phyloP scores from a whole-genome alignment of 2,797 vertebrate genomes.

The Peromyscus melanophrys region DNA sequence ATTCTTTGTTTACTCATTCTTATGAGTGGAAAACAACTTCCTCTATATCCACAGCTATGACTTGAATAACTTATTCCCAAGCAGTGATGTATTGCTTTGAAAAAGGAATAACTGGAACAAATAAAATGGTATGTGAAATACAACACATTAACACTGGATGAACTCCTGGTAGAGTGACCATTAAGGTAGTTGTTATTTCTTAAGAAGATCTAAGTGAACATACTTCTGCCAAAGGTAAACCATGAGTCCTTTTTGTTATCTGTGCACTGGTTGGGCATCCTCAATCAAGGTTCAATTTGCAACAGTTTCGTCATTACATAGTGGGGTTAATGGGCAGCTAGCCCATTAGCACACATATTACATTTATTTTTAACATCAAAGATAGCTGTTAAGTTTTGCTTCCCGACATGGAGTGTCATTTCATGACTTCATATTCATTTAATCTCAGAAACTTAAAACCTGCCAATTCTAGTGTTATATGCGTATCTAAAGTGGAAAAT shows the following conservation, averaged over 20 bases:
- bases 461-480: constrained; percentile 62
- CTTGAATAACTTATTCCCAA: not conserved
- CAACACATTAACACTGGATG: not conserved
- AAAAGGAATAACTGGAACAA: not conserved
- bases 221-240: not conserved
- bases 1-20: not conserved
- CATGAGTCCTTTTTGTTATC: not conserved
- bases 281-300: not conserved
- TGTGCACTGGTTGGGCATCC: rapidly evolving
- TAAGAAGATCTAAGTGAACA: not conserved
- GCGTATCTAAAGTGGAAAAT: constrained; percentile 75
- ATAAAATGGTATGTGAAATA: not conserved
- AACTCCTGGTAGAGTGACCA: not conserved
- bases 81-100: not conserved
- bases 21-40: not conserved
- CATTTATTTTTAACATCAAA: constrained; percentile 72
- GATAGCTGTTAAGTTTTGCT: constrained; percentile 61
- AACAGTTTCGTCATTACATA: not conserved
- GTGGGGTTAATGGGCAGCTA: constrained; percentile 10
- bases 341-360: constrained; percentile 22
- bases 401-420: constrained; percentile 28
- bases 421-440: constrained; percentile 74
- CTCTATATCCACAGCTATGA: not conserved
- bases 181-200: not conserved
- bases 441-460: constrained; percentile 71